Base-by-base conservation (phyloP, 2,797 vertebrate genomes). In the Leptoclinus maculatus region DNA sequence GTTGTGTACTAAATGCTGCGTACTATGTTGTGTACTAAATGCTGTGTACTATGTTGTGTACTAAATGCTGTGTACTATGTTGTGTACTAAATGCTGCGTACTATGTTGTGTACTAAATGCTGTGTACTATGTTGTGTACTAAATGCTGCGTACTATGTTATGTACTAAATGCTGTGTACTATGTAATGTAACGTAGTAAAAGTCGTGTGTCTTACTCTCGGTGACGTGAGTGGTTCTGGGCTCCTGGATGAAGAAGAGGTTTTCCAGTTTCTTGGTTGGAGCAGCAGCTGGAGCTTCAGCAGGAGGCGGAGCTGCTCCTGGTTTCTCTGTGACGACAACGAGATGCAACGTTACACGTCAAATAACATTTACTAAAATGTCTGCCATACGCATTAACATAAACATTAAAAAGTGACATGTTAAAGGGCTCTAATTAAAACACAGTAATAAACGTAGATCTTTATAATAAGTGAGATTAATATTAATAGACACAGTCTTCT, bases 181-280 rank as follows among this genome's bases (percentile, higher is more conserved):
- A 19, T 19, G 1, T 12, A 16, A 5, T 54, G 38, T 45, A 1
- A 88, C 23, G 17, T 16, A 29, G 27, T 66, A 3, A 32, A 29
- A 5, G 29, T n/a, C 29, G 29, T 29, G 45, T 0, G 43, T 54
- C 97, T 97, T 95, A 99, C 98, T 99, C 95, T 98, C 98, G 10
- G 95, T 86, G 17, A 96, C 93, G 80, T 95, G 95, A 43, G 94
- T 77, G 21, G 94, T 92, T 86, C 95, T 96, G 82, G 98, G 97
- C 84, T 99, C 96, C 88, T 98, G 96, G 7, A 99, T 95, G 67
- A 99, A 99, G 87, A 97, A 99, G 71, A 99, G 89, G 60, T 95
- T 94, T 29, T 94, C 95, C 57, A 94, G 77, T 86, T 95, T 95
- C 66, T 95, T 95, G 70, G 80, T 29, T 0, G 87, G 94, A 71